phyloP scores from a whole-genome alignment of 92 coral and sea anemone genomes.

The Palythoa caribaeorum region DNA sequence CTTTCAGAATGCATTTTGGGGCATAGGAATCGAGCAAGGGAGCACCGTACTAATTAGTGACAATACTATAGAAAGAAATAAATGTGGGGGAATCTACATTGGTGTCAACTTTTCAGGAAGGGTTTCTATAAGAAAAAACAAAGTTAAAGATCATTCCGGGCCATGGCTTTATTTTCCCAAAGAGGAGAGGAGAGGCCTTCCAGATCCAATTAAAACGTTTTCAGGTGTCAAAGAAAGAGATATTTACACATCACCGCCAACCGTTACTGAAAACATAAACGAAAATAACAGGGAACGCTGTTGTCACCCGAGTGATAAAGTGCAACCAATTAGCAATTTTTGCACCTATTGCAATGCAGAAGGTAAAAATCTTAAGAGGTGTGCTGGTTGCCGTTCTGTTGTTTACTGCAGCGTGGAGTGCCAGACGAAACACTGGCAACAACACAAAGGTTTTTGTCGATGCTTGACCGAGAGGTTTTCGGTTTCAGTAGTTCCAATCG shows the following conservation, averaged over 20 bases:
- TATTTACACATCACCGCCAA: constrained; percentile 39
- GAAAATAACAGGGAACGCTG: constrained; percentile 46
- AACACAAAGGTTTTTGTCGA: constrained; percentile 59
- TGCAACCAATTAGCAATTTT: background rate
- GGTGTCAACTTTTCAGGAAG: constrained; percentile 57
- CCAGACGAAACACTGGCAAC: constrained; percentile 49
- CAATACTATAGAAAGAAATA: constrained; percentile 64
- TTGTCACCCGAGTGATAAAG: constrained; percentile 57
- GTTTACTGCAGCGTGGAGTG: constrained; percentile 67
- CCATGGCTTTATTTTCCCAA: constrained; percentile 57
- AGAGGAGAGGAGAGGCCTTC: too few species aligned
- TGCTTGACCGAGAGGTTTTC: constrained; percentile 54
- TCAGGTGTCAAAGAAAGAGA: background rate
- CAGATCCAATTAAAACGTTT: background rate
- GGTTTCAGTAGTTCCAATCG: constrained; percentile 50
- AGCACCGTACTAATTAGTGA: constrained; percentile 48
- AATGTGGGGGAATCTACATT: constrained; percentile 69
- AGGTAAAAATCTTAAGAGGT: constrained; percentile 17
- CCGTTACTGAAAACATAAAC: constrained; percentile 26
- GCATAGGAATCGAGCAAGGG: constrained; percentile 47
- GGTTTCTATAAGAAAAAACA: constrained; percentile 45
- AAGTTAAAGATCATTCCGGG: constrained; percentile 67
- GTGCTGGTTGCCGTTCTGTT: constrained; percentile 61
- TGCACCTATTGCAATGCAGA: constrained; percentile 57
- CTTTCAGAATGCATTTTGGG: constrained; percentile 71